A percentile compares a stretch with the other conserved stretches of the same genome.
Conservation (phyloP, 2,797 vertebrate genomes). For the Remorina albescens region DNA sequence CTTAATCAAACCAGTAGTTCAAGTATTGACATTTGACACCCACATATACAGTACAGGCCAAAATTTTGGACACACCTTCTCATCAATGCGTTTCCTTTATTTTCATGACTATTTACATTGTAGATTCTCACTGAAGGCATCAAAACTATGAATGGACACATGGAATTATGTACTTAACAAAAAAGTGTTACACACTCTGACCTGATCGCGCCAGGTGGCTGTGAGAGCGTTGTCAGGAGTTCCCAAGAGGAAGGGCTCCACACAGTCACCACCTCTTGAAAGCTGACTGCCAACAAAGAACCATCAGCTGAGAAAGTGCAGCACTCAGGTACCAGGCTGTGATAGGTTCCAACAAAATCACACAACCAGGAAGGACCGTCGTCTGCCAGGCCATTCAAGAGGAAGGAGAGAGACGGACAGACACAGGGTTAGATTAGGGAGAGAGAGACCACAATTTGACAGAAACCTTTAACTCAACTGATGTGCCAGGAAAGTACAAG, state of each 20-base stretch:
- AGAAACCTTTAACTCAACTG: background rate
- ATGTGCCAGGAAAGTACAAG: background rate
- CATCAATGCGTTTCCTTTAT: no score
- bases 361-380: conserved; percentile 91
- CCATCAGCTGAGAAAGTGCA: conserved; percentile 95
- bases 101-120: no score
- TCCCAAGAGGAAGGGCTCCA: conserved; percentile 94
- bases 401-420: conserved; percentile 11
- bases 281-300: conserved; percentile 93
- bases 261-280: conserved; percentile 91
- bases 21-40: background rate
- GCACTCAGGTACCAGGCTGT: conserved; percentile 86
- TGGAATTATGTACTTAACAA: no score
- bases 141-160: no score
- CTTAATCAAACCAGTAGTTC: background rate
- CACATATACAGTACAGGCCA: no score
- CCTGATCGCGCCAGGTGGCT: conserved; percentile 93
- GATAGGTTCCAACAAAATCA: conserved; percentile 95
- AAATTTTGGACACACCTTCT: no score
- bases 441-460: background rate
- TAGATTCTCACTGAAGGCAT: no score
- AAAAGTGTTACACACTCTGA: no score
- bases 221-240: conserved; percentile 92
- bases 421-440: conserved; percentile 24
- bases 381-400: conserved; percentile 39